Percentiles rank a stretch among this genome's conserved stretches.
These are phyloP conservation scores for Parnassius orleans DNA, from an alignment of 2,888 invertebrate species.

Conservation along the genomic window DNA sequence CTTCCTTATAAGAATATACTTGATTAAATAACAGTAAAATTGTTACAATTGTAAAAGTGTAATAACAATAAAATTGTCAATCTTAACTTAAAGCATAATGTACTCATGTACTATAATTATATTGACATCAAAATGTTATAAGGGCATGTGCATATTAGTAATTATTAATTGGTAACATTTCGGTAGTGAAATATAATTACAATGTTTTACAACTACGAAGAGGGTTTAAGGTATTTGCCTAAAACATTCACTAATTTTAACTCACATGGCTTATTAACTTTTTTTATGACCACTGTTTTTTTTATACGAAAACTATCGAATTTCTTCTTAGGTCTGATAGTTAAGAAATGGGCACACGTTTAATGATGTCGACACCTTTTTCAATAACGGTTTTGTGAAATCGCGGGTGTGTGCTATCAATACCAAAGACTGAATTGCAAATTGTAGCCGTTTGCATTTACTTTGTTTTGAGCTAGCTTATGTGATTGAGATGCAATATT, in stretches of 20 bases:
- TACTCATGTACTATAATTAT: too few species aligned
- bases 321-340: constrained; percentile 22
- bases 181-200: background rate
- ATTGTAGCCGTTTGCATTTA: constrained; percentile 26
- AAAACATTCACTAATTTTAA: background rate
- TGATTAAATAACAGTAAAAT: too few species aligned
- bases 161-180: background rate
- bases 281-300: background rate
- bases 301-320: constrained; percentile 7
- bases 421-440: constrained; percentile 52
- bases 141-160: background rate
- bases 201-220: background rate
- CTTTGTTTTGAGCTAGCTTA: constrained; percentile 17
- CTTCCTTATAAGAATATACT: too few species aligned
- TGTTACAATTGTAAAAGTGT: too few species aligned
- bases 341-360: constrained; percentile 24
- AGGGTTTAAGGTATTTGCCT: background rate
- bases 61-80: background rate
- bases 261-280: background rate
- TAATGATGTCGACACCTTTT: background rate
- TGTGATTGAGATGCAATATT: background rate
- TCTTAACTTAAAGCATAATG: background rate
- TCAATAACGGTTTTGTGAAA: background rate
- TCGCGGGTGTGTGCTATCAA: constrained; percentile 31
- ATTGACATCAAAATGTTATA: too few species aligned